Evolutionary conservation across 2,888 invertebrate genomes (phyloP).

Genomic region (Rhamphomyia laevipes): DNA sequence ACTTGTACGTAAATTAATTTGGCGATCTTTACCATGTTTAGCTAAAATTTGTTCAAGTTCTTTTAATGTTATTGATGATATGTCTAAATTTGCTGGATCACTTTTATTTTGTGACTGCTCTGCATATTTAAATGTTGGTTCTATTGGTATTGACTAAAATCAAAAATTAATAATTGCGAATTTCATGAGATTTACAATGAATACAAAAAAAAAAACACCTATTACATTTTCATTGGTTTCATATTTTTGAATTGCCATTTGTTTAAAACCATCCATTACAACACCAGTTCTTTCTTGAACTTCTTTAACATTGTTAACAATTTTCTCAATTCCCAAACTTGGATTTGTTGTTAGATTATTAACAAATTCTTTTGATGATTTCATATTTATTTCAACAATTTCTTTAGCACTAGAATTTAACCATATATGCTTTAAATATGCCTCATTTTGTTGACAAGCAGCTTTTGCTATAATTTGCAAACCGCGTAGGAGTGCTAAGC

Average conservation of each 20-base stretch:
- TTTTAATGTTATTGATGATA: slow-evolving; percentile 33
- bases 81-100: slow-evolving; percentile 31
- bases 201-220: no score
- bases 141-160: not conserved
- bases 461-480: slow-evolving; percentile 56
- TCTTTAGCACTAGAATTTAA: slow-evolving; percentile 57
- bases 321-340: slow-evolving; percentile 28
- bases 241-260: slow-evolving; percentile 38
- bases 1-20: slow-evolving; percentile 26
- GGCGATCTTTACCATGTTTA: slow-evolving; percentile 28
- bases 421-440: slow-evolving; percentile 48
- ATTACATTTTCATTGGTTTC: slow-evolving; percentile 1
- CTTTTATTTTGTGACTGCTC: slow-evolving; percentile 2
- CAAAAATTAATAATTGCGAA: slow-evolving; percentile 9
- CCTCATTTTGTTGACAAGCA: slow-evolving; percentile 51
- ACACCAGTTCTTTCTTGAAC: slow-evolving; percentile 51
- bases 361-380: slow-evolving; percentile 20
- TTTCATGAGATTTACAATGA: no score
- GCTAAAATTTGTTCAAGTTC: slow-evolving; percentile 36
- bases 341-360: slow-evolving; percentile 24
- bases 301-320: slow-evolving; percentile 43
- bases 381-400: slow-evolving; percentile 25
- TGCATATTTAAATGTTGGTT: not conserved
- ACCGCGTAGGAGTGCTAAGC: slow-evolving; percentile 33
- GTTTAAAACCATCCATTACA: slow-evolving; percentile 56